Percentiles rank a stretch among this genome's conserved stretches.
Conservation (phyloP, 2,797 vertebrate species). For the Acrossocheilus wenchowensis region DNA sequence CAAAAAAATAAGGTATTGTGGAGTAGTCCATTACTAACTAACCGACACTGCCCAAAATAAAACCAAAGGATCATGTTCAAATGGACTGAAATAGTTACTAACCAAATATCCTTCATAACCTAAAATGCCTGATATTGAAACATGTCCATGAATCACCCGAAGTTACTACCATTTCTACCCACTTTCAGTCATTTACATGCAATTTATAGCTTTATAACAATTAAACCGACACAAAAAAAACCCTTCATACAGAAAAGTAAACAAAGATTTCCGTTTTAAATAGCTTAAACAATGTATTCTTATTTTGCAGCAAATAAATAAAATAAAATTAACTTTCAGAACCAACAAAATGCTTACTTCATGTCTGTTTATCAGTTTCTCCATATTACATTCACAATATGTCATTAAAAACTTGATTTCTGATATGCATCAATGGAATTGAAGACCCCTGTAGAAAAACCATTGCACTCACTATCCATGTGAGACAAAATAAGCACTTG, state of each 20-base stretch:
- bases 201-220: not conserved
- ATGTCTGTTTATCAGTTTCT: not conserved
- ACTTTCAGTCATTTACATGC: not conserved
- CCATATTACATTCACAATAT: constrained; percentile 11
- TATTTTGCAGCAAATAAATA: constrained; percentile 30
- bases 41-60: not conserved
- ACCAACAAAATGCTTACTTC: not conserved
- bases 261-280: not conserved
- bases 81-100: not conserved
- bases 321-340: not conserved
- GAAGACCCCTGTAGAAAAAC: constrained; percentile 32
- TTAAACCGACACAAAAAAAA: not conserved
- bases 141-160: not conserved
- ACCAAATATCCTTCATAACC: not conserved
- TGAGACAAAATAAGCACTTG: not conserved
- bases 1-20: not conserved
- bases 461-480: not conserved
- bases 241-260: not conserved
- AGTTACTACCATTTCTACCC: not conserved
- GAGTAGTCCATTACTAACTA: not conserved
- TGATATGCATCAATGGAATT: not conserved
- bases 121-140: not conserved
- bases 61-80: not conserved
- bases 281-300: constrained; percentile 20
- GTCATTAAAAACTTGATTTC: not conserved